Conservation (phyloP, 2,113 vertebrate genomes). For the Psilopogon haemacephalus region DNA sequence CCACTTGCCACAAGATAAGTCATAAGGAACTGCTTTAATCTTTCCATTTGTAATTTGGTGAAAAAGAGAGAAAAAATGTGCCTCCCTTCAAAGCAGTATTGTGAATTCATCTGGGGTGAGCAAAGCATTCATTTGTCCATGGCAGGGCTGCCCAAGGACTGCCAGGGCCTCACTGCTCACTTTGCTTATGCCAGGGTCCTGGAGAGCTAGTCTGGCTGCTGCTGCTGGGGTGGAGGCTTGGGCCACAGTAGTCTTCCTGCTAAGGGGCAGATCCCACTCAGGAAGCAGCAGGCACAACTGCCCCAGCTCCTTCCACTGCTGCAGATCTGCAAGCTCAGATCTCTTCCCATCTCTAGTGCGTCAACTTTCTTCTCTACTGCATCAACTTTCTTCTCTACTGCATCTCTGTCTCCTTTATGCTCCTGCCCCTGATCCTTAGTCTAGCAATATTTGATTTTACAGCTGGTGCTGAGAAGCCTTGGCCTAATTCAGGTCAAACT, state of each 20-base stretch:
- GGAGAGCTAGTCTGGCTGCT: background rate
- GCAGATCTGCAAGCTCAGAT: background rate
- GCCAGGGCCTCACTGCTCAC: background rate
- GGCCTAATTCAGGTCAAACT: background rate
- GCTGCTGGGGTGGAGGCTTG: background rate
- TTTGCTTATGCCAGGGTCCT: background rate
- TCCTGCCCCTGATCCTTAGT: background rate
- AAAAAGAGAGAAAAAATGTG: slow-evolving; percentile 16
- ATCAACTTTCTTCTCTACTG: background rate
- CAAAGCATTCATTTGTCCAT: background rate
- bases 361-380: background rate
- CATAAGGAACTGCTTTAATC: slow-evolving; percentile 41
- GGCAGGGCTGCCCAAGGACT: background rate
- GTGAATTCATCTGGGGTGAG: slow-evolving; percentile 25
- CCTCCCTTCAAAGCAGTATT: slow-evolving; percentile 14
- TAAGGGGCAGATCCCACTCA: background rate
- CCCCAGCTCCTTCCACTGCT: background rate
- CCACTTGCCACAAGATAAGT: slow-evolving; percentile 49
- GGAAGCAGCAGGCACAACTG: background rate
- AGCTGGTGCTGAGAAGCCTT: background rate
- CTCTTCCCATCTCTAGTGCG: background rate
- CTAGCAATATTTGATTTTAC: background rate
- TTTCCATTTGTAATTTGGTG: slow-evolving; percentile 36
- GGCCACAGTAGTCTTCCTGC: background rate
- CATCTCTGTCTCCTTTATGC: background rate